phyloP scores from a whole-genome alignment of 2,888 invertebrate species.

The Muschampia plurimacula region DNA sequence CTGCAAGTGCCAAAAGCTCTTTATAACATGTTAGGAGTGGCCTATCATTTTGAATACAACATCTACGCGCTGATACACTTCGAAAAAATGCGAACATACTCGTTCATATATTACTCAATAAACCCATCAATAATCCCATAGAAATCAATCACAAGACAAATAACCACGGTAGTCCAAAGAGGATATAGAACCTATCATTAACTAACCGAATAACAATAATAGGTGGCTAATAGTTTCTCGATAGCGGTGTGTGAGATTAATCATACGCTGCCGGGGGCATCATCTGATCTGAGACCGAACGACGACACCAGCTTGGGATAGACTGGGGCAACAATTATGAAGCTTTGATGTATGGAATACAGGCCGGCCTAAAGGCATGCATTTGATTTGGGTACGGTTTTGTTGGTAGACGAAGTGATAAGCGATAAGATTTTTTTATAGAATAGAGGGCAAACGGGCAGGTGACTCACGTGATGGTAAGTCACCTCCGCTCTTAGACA shows the following conservation, averaged over 20 bases:
- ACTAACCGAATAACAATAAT: conserved; percentile 38
- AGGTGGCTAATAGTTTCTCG: conserved; percentile 34
- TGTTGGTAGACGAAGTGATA: neutral
- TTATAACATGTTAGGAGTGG: no score
- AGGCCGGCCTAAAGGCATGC: conserved; percentile 53
- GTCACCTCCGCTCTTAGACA: no score
- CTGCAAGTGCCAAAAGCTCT: no score
- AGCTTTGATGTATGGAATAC: conserved; percentile 30
- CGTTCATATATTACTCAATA: no score
- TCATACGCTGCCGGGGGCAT: conserved; percentile 24
- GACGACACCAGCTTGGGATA: conserved; percentile 30
- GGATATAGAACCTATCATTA: conserved; percentile 27
- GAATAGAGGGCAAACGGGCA: no score
- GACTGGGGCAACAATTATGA: conserved; percentile 36
- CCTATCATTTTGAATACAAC: no score
- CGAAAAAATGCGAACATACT: no score
- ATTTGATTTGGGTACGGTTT: conserved; percentile 29
- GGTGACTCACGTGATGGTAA: no score
- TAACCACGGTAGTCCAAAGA: conserved; percentile 29
- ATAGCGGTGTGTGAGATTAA: conserved; percentile 38
- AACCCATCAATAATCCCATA: neutral
- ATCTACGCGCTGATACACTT: no score
- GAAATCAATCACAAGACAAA: conserved; percentile 33
- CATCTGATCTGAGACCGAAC: conserved; percentile 24
- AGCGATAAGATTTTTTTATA: no score